These are phyloP conservation scores for Leptura quadrifasciata DNA, from an alignment of 2,888 invertebrate species.

Conservation along the genomic window DNA sequence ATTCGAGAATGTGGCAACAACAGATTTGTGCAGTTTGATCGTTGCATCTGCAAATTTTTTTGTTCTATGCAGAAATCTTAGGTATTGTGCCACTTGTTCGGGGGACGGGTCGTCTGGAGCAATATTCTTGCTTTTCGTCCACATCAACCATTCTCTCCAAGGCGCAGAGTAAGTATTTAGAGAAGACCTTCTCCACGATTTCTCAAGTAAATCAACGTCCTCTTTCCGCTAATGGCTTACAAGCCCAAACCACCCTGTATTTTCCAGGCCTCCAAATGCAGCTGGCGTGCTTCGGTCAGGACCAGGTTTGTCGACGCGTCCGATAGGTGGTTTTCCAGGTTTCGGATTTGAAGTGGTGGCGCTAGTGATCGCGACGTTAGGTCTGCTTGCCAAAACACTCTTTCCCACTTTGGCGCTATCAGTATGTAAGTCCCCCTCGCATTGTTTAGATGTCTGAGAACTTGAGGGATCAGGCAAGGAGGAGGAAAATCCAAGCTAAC, in stretches of 20 bases:
- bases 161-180: conserved; percentile 46
- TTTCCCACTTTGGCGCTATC: conserved; percentile 57
- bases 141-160: conserved; percentile 48
- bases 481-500: conserved; percentile 62
- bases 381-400: conserved; percentile 64
- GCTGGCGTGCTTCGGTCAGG: conserved; percentile 50
- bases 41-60: too few relatives aligned
- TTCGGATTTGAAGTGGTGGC: conserved; percentile 46
- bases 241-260: conserved; percentile 57
- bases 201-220: conserved; percentile 43
- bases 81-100: too few relatives aligned
- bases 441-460: conserved; percentile 41
- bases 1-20: too few relatives aligned
- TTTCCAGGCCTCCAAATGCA: conserved; percentile 60
- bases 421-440: conserved; percentile 59
- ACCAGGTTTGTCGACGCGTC: conserved; percentile 47
- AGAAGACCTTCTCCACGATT: conserved; percentile 49
- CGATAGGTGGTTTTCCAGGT: conserved; percentile 44
- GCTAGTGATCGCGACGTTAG: conserved; percentile 62
- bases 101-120: too few relatives aligned
- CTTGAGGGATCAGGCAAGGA: conserved; percentile 58
- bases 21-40: too few relatives aligned
- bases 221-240: conserved; percentile 52
- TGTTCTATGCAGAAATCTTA: too few relatives aligned
- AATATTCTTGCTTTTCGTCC: conserved; percentile 27